Base-by-base conservation (phyloP, 2,113 vertebrate species). In the Progne subis region DNA sequence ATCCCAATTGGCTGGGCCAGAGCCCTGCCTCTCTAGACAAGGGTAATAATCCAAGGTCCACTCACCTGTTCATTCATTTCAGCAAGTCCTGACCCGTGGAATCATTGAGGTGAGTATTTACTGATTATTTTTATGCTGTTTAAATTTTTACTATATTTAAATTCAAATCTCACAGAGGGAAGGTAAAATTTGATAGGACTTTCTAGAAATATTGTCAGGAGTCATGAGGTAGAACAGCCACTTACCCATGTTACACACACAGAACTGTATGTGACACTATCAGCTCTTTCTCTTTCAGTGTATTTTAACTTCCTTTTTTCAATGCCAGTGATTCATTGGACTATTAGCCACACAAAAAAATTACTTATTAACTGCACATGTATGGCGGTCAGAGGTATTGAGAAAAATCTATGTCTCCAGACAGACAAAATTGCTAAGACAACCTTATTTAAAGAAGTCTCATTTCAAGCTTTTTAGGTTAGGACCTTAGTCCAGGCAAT, bases 21-120 rank as follows among this genome's bases (percentile, higher is more conserved):
- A 90, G 92, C 94, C 80, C 92, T 94, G 32, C 82, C 94, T 94
- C 96, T 92, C 75, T 60, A 89, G 64, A 89, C 43, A 44, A 72
- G 81, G 31, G 7, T 90, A 44, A 80, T 96, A 95, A 94, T 92
- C 93, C 84, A 37, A 37, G 89, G 70, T 89, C 39, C 20, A 65
- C 28, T 89, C 82, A 95, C 39, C 24, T 17, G 13, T 81, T 90
- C 85, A 86, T 75, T 90, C 82, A 94, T 19, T 96, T 50, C 28
- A 96, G 79, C 49, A 81, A 89, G 64, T 75, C 41, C 49, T 87
- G 81, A 83, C 37, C 69, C 52, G 69, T 83, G 64, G 89, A 77
- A 61, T 84, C 64, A 52, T 11, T 79, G 68, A 90, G 75, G 95
- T 97, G 87, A 97, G 94, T 59, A 81, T 83, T 92, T 88, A 26